Evolutionary conservation across 2,888 invertebrate species (phyloP).

Genomic region (Gandaritis pyraliata): DNA sequence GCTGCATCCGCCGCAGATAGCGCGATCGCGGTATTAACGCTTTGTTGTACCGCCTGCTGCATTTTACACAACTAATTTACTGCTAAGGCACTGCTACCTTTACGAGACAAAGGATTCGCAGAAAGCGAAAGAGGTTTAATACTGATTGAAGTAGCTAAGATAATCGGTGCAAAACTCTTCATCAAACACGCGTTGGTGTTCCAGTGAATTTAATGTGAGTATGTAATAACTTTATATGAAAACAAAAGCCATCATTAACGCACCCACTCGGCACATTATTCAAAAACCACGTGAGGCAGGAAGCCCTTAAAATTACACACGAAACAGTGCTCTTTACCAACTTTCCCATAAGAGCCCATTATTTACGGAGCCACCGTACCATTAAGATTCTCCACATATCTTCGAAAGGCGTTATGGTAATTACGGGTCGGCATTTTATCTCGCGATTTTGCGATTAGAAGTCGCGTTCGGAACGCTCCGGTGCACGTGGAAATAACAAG

Average conservation of each 20-base stretch:
- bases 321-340: slow-evolving; percentile 83
- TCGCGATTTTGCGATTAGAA: slow-evolving; percentile 58
- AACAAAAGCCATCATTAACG: slow-evolving; percentile 69
- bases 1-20: slow-evolving; percentile 73
- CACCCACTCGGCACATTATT: slow-evolving; percentile 76
- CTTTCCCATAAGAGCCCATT: slow-evolving; percentile 84
- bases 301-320: slow-evolving; percentile 82
- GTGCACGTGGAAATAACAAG: slow-evolving; percentile 80
- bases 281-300: slow-evolving; percentile 79
- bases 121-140: slow-evolving; percentile 1
- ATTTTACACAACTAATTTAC: slow-evolving; percentile 60
- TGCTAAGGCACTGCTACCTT: slow-evolving; percentile 25
- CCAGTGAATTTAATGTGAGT: slow-evolving; percentile 40
- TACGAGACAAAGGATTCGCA: slow-evolving; percentile 12
- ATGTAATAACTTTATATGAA: slow-evolving; percentile 54
- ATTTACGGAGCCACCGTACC: slow-evolving; percentile 83
- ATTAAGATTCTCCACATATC: slow-evolving; percentile 84
- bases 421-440: slow-evolving; percentile 84
- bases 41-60: slow-evolving; percentile 60
- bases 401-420: slow-evolving; percentile 84
- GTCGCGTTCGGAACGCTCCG: slow-evolving; percentile 60
- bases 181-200: slow-evolving; percentile 1
- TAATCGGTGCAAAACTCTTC: not conserved
- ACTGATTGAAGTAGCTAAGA: not conserved
- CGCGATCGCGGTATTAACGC: slow-evolving; percentile 56